phyloP scores from a whole-genome alignment of 2,113 vertebrate genomes.

The Solea solea region DNA sequence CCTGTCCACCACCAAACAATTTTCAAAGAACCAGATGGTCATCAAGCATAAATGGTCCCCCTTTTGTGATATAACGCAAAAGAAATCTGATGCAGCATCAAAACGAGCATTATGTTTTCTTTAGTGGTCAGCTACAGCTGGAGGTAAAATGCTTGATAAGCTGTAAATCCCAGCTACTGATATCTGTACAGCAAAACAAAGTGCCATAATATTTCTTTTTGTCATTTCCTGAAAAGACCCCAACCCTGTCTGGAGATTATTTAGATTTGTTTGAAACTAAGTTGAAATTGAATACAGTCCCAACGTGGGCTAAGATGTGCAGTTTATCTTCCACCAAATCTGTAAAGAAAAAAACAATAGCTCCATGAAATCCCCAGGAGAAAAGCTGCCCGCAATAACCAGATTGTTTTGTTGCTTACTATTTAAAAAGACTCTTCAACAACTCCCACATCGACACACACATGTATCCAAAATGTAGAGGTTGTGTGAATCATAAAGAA shows the following conservation, averaged over 20 bases:
- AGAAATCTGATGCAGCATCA: conserved; percentile 58
- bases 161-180: conserved; percentile 36
- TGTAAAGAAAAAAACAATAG: background rate
- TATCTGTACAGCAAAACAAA: conserved; percentile 16
- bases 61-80: conserved; percentile 66
- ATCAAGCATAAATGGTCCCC: conserved; percentile 43
- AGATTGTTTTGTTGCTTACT: background rate
- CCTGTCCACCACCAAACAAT: conserved; percentile 22
- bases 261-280: background rate
- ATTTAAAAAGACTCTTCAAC: background rate
- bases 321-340: background rate
- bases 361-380: background rate
- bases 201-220: conserved; percentile 4
- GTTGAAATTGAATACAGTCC: background rate
- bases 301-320: background rate
- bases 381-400: background rate
- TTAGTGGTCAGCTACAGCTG: conserved; percentile 55
- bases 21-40: conserved; percentile 64
- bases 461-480: too few relatives aligned
- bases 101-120: conserved; percentile 66
- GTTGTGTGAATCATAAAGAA: background rate
- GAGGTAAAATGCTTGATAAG: conserved; percentile 28
- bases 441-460: background rate
- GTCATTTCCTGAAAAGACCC: background rate
- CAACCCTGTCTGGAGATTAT: background rate